Percentiles rank a stretch among this genome's conserved stretches.
phyloP scores from a whole-genome alignment of 2,888 invertebrate genomes.

The Hedychridium roseum region DNA sequence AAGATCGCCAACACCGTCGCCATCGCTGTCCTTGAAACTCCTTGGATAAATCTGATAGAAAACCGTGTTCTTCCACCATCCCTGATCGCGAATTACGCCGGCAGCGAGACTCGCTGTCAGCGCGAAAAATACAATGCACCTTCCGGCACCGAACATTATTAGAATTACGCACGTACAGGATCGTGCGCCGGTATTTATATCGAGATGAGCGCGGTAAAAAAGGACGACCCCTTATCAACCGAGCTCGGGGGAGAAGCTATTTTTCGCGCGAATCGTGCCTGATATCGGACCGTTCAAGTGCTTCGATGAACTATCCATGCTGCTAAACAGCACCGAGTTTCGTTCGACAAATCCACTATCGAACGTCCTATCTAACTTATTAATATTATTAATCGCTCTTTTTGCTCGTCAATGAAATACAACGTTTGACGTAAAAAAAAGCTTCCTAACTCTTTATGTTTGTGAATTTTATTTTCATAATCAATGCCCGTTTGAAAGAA shows the following conservation, averaged over 20 bases:
- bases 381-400: too few relatives aligned
- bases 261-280: constrained; percentile 4
- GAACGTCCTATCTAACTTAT: too few relatives aligned
- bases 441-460: too few relatives aligned
- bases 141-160: constrained; percentile 7
- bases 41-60: constrained; percentile 58
- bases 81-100: constrained; percentile 43
- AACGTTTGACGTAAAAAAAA: too few relatives aligned
- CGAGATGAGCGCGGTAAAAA: constrained; percentile 9
- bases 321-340: too few relatives aligned
- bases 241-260: constrained; percentile 5
- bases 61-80: constrained; percentile 55
- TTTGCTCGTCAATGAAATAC: too few relatives aligned
- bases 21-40: constrained; percentile 51
- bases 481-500: too few relatives aligned
- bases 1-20: constrained; percentile 53
- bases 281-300: not conserved
- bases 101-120: constrained; percentile 15
- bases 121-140: constrained; percentile 21
- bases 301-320: too few relatives aligned
- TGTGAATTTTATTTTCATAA: too few relatives aligned
- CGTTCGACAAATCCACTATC: too few relatives aligned
- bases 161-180: constrained; percentile 8
- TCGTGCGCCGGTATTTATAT: constrained; percentile 22
- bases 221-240: constrained; percentile 16